Evolutionary conservation across 2,888 invertebrate species (phyloP).

Genomic region (Melangyna quadrimaculata): DNA sequence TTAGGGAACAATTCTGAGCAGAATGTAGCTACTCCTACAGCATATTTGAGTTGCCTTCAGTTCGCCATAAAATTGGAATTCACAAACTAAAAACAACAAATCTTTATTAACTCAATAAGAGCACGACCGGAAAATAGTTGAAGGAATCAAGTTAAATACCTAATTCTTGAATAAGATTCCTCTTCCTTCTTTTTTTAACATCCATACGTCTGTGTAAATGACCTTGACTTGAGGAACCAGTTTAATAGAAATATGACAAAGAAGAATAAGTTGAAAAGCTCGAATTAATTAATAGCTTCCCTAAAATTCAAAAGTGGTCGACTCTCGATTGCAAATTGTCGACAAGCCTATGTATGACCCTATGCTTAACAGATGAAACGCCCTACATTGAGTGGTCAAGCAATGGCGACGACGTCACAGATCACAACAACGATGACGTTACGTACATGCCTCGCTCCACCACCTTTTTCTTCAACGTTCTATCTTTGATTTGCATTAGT

Average conservation of each 20-base stretch:
- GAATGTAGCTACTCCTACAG: too few species aligned
- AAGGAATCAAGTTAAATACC: not conserved
- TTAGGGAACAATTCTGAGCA: too few species aligned
- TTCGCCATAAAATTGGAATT: not conserved
- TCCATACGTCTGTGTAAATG: not conserved
- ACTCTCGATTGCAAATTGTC: not conserved
- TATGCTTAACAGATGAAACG: not conserved
- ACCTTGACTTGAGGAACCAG: slow-evolving; percentile 28
- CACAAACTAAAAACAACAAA: not conserved
- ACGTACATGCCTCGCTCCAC: not conserved
- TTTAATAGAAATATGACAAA: not conserved
- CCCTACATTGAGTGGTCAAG: not conserved
- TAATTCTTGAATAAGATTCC: not conserved
- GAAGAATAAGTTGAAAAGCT: not conserved
- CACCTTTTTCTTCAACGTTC: not conserved
- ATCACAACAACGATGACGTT: not conserved
- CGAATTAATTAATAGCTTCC: not conserved
- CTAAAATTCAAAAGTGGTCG: not conserved
- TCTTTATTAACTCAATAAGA: not conserved
- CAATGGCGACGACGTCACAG: not conserved
- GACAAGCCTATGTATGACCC: not conserved
- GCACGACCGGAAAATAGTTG: not conserved
- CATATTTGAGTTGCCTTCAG: not conserved
- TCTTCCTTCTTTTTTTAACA: not conserved
- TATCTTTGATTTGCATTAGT: not conserved